These are phyloP conservation scores for Nowickia ferox DNA, from an alignment of 2,888 invertebrate species.

Conservation along the genomic window DNA sequence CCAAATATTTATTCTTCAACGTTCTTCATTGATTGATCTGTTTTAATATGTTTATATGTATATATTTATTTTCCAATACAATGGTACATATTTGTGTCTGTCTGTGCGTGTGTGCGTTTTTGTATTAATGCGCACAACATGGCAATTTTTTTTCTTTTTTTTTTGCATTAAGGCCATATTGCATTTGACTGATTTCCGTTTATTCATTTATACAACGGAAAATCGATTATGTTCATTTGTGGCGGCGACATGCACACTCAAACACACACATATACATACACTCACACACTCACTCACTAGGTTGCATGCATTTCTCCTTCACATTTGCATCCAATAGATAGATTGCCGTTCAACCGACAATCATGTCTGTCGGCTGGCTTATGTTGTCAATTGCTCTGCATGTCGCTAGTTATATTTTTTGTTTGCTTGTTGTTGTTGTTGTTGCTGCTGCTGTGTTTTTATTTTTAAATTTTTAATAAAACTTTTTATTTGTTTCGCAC, in stretches of 20 bases:
- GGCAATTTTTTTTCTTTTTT: slow-evolving; percentile 14
- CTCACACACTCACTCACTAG: neutral
- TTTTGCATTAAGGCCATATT: slow-evolving; percentile 51
- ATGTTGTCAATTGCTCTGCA: slow-evolving; percentile 37
- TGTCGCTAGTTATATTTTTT: slow-evolving; percentile 19
- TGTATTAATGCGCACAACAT: neutral
- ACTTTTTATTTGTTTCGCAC: slow-evolving; percentile 26
- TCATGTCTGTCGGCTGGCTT: slow-evolving; percentile 16
- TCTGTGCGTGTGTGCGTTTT: neutral
- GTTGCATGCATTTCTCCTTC: neutral
- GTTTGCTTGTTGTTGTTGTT: neutral
- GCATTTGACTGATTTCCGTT: slow-evolving; percentile 68
- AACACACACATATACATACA: neutral
- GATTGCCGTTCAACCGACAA: neutral
- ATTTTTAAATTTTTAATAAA: neutral
- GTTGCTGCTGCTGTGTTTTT: neutral
- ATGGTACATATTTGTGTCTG: neutral
- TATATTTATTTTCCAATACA: slow-evolving; percentile 17
- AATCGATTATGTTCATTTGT: slow-evolving; percentile 69
- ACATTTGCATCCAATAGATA: slow-evolving; percentile 20
- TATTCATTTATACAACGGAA: slow-evolving; percentile 65
- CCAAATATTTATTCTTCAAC: slow-evolving; percentile 23
- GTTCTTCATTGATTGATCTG: slow-evolving; percentile 39
- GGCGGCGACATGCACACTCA: slow-evolving; percentile 13
- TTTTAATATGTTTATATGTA: slow-evolving; percentile 17